Evolutionary conservation across 2,113 vertebrate species (phyloP).

Genomic region (Oreochromis niloticus): DNA sequence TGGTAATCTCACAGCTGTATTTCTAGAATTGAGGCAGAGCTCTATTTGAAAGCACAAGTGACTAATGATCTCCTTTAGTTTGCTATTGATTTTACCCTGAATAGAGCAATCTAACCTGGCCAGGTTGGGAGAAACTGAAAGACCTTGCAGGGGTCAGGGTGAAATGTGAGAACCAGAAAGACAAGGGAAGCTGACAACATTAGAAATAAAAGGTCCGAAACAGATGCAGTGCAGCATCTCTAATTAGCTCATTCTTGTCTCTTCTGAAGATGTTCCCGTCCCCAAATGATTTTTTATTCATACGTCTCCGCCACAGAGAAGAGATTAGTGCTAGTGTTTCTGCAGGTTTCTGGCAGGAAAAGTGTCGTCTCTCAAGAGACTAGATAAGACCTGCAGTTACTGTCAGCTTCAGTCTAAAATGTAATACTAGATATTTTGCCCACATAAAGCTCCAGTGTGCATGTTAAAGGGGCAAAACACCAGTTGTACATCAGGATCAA

Average conservation of each 20-base stretch:
- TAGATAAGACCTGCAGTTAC: not conserved
- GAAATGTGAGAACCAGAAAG: not conserved
- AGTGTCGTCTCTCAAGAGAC: not conserved
- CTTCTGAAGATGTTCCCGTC: not conserved
- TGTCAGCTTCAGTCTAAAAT: not conserved
- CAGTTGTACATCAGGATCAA: not conserved
- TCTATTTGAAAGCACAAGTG: constrained; percentile 33
- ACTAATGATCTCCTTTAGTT: constrained; percentile 50
- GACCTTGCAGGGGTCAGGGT: not conserved
- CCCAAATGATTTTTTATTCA: constrained; percentile 6
- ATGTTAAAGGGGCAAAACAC: not conserved
- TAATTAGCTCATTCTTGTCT: constrained; percentile 22
- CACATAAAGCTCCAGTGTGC: not conserved
- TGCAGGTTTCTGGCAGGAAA: constrained; percentile 2
- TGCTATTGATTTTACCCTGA: constrained; percentile 40
- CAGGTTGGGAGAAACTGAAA: not conserved
- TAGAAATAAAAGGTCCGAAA: constrained; percentile 1
- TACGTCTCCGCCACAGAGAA: not conserved
- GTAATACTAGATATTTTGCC: not conserved
- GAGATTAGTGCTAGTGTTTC: not conserved
- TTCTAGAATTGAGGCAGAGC: constrained; percentile 33
- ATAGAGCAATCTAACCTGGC: constrained; percentile 24
- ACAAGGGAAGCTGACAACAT: not conserved
- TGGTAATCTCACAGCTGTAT: constrained; percentile 51
- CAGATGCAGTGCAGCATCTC: not conserved